Evolutionary conservation across 2,113 vertebrate genomes (phyloP).

Genomic region (Desmodus rotundus): DNA sequence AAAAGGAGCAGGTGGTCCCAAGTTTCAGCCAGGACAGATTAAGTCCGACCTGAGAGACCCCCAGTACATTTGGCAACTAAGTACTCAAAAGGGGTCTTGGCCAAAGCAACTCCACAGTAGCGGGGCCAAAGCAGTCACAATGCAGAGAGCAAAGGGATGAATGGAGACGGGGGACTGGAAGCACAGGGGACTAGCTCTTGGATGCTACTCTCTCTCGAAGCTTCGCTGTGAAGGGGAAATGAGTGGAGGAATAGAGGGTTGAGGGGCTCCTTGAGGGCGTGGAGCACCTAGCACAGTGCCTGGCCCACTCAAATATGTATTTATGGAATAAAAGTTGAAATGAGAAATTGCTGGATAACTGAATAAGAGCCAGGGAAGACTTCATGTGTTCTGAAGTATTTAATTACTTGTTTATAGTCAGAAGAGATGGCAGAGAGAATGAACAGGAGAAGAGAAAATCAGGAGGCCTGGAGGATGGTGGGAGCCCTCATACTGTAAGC

Average conservation of each 20-base stretch:
- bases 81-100: neutral
- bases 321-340: neutral
- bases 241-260: fast-evolving
- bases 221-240: neutral
- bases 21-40: neutral
- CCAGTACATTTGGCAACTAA: neutral
- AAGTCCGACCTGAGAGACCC: neutral
- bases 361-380: neutral
- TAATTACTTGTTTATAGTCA: neutral
- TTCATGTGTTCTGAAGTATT: neutral
- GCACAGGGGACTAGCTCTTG: neutral
- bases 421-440: neutral
- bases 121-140: neutral
- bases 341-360: neutral
- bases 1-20: neutral
- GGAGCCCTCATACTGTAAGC: neutral
- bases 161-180: neutral
- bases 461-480: no score
- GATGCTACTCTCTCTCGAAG: neutral
- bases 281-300: neutral
- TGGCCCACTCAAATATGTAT: neutral
- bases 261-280: neutral
- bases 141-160: neutral
- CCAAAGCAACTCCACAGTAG: neutral
- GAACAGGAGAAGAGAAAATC: neutral